These are phyloP conservation scores for Tipula confusa DNA, from an alignment of 2,888 invertebrate genomes.

Conservation along the genomic window DNA sequence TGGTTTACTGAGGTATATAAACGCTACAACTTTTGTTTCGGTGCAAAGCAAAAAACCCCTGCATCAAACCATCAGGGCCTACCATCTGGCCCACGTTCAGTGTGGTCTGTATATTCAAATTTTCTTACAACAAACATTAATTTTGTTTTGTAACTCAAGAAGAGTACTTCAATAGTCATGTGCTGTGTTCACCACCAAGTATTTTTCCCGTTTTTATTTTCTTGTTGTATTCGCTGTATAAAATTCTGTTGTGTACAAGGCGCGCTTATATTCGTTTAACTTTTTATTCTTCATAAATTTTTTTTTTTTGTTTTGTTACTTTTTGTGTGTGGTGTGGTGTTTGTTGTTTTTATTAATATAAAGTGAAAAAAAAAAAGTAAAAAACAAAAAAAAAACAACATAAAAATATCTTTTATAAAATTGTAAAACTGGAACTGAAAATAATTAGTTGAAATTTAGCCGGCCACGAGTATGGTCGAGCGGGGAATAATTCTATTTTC, in stretches of 20 bases:
- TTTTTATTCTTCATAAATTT: not conserved
- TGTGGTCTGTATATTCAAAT: no score
- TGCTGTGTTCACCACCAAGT: not conserved
- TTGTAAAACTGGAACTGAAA: conserved; percentile 30
- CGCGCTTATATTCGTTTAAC: not conserved
- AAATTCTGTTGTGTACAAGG: not conserved
- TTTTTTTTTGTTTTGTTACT: conserved; percentile 29
- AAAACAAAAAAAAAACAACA: no score
- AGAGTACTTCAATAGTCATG: not conserved
- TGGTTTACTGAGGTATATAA: no score
- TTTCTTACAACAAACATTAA: no score
- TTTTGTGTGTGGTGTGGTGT: not conserved
- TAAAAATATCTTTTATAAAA: conserved; percentile 27
- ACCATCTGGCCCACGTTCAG: no score
- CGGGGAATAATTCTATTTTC: not conserved
- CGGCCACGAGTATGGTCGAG: conserved; percentile 16
- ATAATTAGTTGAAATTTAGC: conserved; percentile 40
- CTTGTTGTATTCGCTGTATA: not conserved
- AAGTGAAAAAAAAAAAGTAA: not conserved
- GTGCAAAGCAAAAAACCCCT: no score
- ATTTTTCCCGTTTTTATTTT: not conserved
- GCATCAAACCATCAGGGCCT: no score
- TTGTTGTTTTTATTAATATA: not conserved
- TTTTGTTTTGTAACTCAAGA: no score
- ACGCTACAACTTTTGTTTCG: no score